Percentiles rank a stretch among this genome's conserved stretches.
These are phyloP conservation scores for Megaceryle torquata DNA, from an alignment of 2,113 vertebrate genomes.

Conservation along the genomic window DNA sequence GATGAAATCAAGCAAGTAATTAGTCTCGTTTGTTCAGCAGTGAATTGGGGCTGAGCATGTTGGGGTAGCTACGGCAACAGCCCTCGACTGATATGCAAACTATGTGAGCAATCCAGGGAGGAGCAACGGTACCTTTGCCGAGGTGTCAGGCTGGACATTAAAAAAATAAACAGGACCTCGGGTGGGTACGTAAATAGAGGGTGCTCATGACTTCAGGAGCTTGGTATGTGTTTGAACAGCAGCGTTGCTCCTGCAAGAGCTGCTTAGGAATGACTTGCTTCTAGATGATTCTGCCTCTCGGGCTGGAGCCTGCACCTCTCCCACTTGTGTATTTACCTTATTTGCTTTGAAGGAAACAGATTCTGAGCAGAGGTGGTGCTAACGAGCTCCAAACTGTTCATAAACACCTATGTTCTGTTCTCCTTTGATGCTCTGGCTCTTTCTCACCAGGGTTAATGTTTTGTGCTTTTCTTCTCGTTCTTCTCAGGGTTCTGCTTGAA, in stretches of 20 bases:
- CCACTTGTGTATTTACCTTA: not conserved
- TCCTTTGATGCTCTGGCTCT: not conserved
- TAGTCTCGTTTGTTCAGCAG: conserved; percentile 17
- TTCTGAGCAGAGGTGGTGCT: not conserved
- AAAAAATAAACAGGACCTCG: not conserved
- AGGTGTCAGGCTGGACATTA: not conserved
- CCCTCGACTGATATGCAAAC: not conserved
- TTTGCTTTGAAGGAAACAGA: not conserved
- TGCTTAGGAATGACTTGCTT: not conserved
- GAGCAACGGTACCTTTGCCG: not conserved
- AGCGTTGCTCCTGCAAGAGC: not conserved
- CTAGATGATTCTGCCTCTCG: not conserved
- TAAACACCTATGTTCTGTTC: not conserved
- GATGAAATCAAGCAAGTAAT: conserved; percentile 32
- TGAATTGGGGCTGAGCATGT: not conserved
- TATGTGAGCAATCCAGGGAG: conserved; percentile 11
- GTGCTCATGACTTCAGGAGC: not conserved
- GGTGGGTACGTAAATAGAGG: not conserved
- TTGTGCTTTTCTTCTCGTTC: not conserved
- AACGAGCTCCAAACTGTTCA: not conserved
- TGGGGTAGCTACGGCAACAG: conserved; percentile 1
- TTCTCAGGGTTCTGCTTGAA: not conserved
- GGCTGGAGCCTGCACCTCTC: not conserved
- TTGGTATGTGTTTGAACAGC: conserved; percentile 46
- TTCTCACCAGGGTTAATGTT: not conserved